Conservation (phyloP, 2,113 vertebrate genomes). For the Vanacampus margaritifer region DNA sequence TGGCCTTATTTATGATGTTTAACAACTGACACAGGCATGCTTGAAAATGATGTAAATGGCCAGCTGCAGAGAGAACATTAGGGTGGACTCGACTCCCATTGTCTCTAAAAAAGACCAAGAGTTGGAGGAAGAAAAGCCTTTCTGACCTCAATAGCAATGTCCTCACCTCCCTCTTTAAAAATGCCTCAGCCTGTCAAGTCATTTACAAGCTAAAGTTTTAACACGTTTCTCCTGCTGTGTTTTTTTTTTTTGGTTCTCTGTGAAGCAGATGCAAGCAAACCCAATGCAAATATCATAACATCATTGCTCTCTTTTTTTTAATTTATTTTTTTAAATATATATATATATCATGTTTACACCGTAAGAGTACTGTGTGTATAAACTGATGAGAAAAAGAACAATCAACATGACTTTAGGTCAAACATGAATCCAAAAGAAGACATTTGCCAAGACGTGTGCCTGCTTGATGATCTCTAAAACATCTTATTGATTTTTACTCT, state of each 20-base stretch:
- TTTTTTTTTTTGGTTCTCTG: not conserved
- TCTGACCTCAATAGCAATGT: slow-evolving; percentile 56
- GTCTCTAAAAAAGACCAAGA: not conserved
- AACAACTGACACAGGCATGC: slow-evolving; percentile 6
- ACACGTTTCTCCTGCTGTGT: slow-evolving; percentile 53
- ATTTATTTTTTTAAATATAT: no score
- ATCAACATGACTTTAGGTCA: not conserved
- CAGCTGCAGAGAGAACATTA: slow-evolving; percentile 16
- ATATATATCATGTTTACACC: no score
- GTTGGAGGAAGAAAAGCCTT: not conserved
- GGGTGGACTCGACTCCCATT: not conserved
- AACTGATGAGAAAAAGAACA: not conserved
- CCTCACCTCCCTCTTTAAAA: slow-evolving; percentile 50
- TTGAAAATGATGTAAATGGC: slow-evolving; percentile 11
- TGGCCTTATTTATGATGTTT: not conserved
- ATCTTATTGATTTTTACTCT: not conserved
- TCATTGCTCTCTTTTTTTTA: no score
- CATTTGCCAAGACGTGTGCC: not conserved
- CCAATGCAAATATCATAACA: no score
- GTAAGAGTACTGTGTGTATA: not conserved
- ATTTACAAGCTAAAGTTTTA: slow-evolving; percentile 52
- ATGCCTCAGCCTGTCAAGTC: slow-evolving; percentile 54
- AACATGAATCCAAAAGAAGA: not conserved
- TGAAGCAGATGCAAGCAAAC: not conserved
- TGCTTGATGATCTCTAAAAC: not conserved